A percentile compares a stretch with the other conserved stretches of the same genome.
Evolutionary conservation across 2,797 vertebrate genomes (phyloP).

Genomic region (Mastacembelus armatus): DNA sequence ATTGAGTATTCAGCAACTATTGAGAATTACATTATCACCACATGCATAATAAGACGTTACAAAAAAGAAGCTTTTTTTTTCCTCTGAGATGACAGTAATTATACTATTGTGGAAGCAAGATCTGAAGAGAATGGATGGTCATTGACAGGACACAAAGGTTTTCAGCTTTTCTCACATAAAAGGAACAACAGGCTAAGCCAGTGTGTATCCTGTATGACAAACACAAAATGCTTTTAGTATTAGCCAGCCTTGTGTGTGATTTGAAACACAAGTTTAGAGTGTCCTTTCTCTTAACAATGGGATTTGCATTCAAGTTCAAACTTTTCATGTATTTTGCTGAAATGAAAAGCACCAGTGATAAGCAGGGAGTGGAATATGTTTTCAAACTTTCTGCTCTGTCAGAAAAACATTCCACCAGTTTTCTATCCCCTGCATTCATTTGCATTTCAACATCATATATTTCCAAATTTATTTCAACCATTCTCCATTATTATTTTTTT

Average conservation of each 20-base stretch:
- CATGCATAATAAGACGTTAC: slow-evolving; percentile 16
- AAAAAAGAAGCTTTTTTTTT: slow-evolving; percentile 15
- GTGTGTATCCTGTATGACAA: background rate
- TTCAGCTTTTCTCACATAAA: slow-evolving; percentile 42
- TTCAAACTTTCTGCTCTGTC: background rate
- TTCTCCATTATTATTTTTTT: background rate
- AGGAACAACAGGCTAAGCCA: slow-evolving; percentile 14
- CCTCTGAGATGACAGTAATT: slow-evolving; percentile 43
- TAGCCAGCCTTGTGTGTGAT: slow-evolving; percentile 5
- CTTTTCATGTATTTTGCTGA: background rate
- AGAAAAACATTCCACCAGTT: slow-evolving; percentile 3
- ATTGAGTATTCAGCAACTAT: slow-evolving; percentile 32
- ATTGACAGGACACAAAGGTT: slow-evolving; percentile 37
- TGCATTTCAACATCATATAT: background rate
- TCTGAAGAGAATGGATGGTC: background rate
- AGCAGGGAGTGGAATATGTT: background rate
- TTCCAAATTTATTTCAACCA: background rate
- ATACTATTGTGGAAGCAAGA: slow-evolving; percentile 27
- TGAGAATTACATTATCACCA: slow-evolving; percentile 39
- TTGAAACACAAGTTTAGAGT: slow-evolving; percentile 1
- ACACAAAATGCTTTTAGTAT: slow-evolving; percentile 11
- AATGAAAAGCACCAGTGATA: slow-evolving; percentile 4
- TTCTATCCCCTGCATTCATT: slow-evolving; percentile 1
- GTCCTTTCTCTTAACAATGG: slow-evolving; percentile 1
- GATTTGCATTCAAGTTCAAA: slow-evolving; percentile 13